phyloP scores from a whole-genome alignment of 2,888 invertebrate genomes.

The Crossocerus cetratus region DNA sequence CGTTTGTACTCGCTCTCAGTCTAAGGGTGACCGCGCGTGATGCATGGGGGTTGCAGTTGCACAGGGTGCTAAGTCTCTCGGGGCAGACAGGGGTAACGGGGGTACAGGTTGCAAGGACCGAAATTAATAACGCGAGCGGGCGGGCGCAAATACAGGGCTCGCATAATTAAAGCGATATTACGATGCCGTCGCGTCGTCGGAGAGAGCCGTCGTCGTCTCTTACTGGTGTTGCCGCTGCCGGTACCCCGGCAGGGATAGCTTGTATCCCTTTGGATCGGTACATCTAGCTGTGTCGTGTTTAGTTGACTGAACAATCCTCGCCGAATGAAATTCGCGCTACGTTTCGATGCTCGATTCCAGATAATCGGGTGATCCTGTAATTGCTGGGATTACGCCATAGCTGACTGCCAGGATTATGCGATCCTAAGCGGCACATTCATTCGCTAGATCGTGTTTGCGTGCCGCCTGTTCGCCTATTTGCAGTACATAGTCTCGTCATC shows the following conservation, averaged over 20 bases:
- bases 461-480: no score
- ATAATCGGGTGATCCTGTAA: not conserved
- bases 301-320: conserved; percentile 18
- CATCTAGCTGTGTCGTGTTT: conserved; percentile 31
- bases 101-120: conserved; percentile 14
- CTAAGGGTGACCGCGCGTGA: no score
- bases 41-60: no score
- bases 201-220: conserved; percentile 51
- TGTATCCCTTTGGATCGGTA: no score
- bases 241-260: conserved; percentile 11
- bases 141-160: conserved; percentile 64
- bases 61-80: no score
- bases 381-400: conserved; percentile 19
- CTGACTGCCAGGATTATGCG: no score
- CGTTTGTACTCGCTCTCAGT: no score
- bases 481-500: no score
- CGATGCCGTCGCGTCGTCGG: conserved; percentile 45
- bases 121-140: conserved; percentile 69
- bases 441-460: no score
- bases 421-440: no score
- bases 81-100: no score
- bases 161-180: conserved; percentile 73
- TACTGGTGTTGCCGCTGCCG: conserved; percentile 28
- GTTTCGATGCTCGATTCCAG: no score
- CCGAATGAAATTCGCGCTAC: conserved; percentile 16